Base-by-base conservation (phyloP, 1,140 invertebrate species). In the Leptopilina boulardi region DNA sequence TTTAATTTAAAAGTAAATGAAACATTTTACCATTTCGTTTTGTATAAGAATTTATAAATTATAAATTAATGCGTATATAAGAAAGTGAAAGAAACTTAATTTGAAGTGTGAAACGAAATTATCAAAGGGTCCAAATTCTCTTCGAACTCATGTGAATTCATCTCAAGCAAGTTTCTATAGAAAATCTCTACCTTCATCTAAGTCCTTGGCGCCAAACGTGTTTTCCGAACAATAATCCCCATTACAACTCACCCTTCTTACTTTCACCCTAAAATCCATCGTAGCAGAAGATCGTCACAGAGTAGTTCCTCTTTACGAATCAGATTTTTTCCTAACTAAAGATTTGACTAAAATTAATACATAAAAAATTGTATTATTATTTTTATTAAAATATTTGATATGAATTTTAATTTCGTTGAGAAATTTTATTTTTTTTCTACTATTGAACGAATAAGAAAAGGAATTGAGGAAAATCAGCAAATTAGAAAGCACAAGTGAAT, bases 221-320 rank as follows among this genome's bases (percentile, higher is more conserved):
- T 77, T 80, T 75, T 26, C 54, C 54, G 41, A 38, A 75, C 34
- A 77, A 80, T 77, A 77, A 80, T 75, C 38, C 71, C 59, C 44
- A 70, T 77, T 73, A 75, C 1, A 10, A 1, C 54, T 59, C 54
- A 59, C 54, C 54, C 54, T 59, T 21, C 54, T 26, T 21, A 59
- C 21, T 59, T 26, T 21, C 10, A 59, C 54, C 54, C 54, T 59
- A 59, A 56, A 42, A 59, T 59, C 54, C 54, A 21, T 59, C 23
- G 10, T 59, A 26, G 54, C 23, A 59, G 51, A 56, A 21, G 6
- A 56, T 18, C 47, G 51, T 54, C 51, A 54, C n/a, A 54, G 51
- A n/a, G 9, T 59, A 11, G 56, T 59, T 59, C 56, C 21, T 23
- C 3, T 56, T 56, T 51, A 21, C 9, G 0, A 19, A 21, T 1